These are phyloP conservation scores for Brachionus asplanchnoidis DNA, from an alignment of 1,140 invertebrate species.

Conservation along the genomic window DNA sequence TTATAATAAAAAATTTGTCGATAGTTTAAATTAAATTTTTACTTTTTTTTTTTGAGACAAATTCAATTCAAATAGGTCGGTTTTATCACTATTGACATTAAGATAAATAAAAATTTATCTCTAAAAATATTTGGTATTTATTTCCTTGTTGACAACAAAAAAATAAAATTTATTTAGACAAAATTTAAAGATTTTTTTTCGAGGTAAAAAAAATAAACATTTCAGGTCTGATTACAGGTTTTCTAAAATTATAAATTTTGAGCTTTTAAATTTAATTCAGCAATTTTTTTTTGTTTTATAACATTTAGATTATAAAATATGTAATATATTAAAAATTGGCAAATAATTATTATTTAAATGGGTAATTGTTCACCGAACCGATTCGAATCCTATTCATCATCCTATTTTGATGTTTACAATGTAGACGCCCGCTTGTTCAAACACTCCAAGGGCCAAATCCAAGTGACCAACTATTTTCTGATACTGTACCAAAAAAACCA, in stretches of 20 bases:
- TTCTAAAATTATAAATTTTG: neutral
- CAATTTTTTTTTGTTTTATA: neutral
- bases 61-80: neutral
- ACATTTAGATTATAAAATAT: slow-evolving; percentile 1
- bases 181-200: neutral
- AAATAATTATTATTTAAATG: slow-evolving; percentile 29
- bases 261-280: no score
- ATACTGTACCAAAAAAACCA: slow-evolving; percentile 5
- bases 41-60: neutral
- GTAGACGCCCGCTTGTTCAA: slow-evolving; percentile 39
- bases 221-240: neutral
- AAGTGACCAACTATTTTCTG: slow-evolving; percentile 12
- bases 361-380: slow-evolving; percentile 38
- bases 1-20: neutral
- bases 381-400: slow-evolving; percentile 22
- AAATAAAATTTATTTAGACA: neutral
- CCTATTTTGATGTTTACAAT: slow-evolving; percentile 28
- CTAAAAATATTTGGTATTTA: neutral
- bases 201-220: neutral
- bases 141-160: neutral
- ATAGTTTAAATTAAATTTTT: neutral
- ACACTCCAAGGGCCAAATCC: slow-evolving; percentile 32
- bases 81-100: neutral
- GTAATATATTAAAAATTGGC: neutral
- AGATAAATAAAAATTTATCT: neutral